Evolutionary conservation across 2,113 vertebrate genomes (phyloP), one percentile per base, ranked within the genome.

Genomic region (Pseudolaguvia tuberculata): DNA sequence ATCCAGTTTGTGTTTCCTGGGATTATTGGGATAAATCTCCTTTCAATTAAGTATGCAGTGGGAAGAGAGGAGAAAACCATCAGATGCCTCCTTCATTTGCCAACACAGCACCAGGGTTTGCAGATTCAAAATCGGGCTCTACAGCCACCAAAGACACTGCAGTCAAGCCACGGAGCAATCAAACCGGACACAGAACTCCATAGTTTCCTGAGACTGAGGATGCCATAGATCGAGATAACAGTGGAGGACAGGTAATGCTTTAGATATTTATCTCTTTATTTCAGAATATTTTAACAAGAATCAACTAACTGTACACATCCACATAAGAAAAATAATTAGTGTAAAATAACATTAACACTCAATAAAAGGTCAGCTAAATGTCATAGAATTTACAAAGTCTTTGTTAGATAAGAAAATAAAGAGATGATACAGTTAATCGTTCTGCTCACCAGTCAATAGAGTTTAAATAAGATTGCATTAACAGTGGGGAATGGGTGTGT

Each of bases 341-440:
- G 84, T 59, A 83, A 83, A 77, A 71, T 42, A 57, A 81, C 78
- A 86, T 72, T 67, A 78, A 35, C 70, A 83, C 66, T 83, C 81
- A 85, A 85, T 77, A 76, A 87, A 88, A 84, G 80, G 63, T 79
- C 82, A 84, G 78, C 76, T 75, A 87, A 79, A 80, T 83, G 84
- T 76, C 81, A 84, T 80, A 86, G 80, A 79, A 85, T 87, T 86
- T 89, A 86, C 86, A 90, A 79, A 81, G 77, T 67, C 80, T 83
- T 85, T 83, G 81, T 68, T 73, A 83, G 74, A 83, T 70, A 79
- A 76, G 83, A 76, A 87, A 87, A 85, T 74, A 73, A 83, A 72
- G 78, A 68, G 58, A 55, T 78, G 84, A 76, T 58, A 81, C 14
- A 74, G 83, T 82, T 83, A 48, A 50, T 27, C 45, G 84, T 81